Percentiles rank a stretch among this genome's conserved stretches.
Conservation (phyloP, 92 coral and sea anemone species). For the Isaurus tuberculatus region DNA sequence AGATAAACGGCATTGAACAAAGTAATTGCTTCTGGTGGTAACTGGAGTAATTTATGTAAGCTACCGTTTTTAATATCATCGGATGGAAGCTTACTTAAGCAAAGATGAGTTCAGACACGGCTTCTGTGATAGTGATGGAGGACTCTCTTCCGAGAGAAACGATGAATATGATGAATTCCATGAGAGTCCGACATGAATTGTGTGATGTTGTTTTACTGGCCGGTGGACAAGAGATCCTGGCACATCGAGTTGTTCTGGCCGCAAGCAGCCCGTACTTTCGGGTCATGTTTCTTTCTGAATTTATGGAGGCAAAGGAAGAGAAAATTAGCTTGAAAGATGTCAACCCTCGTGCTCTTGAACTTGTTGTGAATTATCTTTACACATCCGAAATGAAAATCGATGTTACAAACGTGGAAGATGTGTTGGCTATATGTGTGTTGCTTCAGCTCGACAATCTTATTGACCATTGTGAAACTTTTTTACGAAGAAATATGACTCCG, state of each 20-base stretch:
- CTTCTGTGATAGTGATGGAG: slow-evolving; percentile 76
- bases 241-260: slow-evolving; percentile 95
- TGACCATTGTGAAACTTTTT: slow-evolving; percentile 96
- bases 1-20: background rate
- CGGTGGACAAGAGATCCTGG: slow-evolving; percentile 68
- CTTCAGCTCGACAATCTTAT: slow-evolving; percentile 83
- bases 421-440: slow-evolving; percentile 82
- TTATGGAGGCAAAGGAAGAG: slow-evolving; percentile 90
- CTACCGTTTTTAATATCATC: slow-evolving; percentile 20
- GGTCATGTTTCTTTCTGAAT: slow-evolving; percentile 98
- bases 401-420: slow-evolving; percentile 86
- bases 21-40: slow-evolving; percentile 21
- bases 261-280: slow-evolving; percentile 98
- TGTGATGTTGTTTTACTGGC: slow-evolving; percentile 92
- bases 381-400: slow-evolving; percentile 91
- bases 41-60: slow-evolving; percentile 7
- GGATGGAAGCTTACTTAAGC: slow-evolving; percentile 25
- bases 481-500: slow-evolving; percentile 96
- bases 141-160: slow-evolving; percentile 87
- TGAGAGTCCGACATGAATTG: slow-evolving; percentile 85
- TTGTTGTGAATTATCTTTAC: slow-evolving; percentile 86
- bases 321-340: slow-evolving; percentile 83
- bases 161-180: slow-evolving; percentile 79
- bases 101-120: slow-evolving; percentile 75
- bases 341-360: slow-evolving; percentile 71